phyloP scores from a whole-genome alignment of 2,888 invertebrate genomes.

The Pristionchus maxplancki region DNA sequence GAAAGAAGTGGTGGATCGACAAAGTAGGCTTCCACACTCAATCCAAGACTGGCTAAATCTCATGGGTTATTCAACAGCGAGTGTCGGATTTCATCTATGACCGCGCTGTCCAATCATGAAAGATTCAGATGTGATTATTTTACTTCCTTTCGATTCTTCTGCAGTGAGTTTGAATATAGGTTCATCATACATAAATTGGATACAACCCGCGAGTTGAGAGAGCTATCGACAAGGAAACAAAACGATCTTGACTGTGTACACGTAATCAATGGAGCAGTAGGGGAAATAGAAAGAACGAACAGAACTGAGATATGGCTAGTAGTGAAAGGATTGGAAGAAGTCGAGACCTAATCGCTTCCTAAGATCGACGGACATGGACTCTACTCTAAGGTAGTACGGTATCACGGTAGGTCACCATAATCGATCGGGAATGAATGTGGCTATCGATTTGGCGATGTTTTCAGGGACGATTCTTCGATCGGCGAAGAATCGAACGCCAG shows the following conservation, averaged over 20 bases:
- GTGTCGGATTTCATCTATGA: background rate
- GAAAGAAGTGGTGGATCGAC: too few relatives aligned
- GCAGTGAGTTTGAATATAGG: too few relatives aligned
- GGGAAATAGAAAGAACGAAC: background rate
- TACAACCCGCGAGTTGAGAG: conserved; percentile 29
- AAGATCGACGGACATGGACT: background rate
- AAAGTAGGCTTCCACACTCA: too few relatives aligned
- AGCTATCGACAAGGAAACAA: conserved; percentile 20
- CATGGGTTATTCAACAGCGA: background rate
- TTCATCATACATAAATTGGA: background rate
- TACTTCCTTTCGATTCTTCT: background rate
- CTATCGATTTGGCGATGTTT: background rate
- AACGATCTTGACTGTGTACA: background rate
- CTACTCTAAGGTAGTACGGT: background rate
- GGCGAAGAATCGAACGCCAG: conserved; percentile 48
- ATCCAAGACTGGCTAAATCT: background rate
- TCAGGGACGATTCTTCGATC: conserved; percentile 37
- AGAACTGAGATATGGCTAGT: conserved; percentile 1
- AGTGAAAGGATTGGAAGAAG: background rate
- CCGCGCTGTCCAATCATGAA: background rate
- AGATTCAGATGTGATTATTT: background rate
- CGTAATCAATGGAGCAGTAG: background rate
- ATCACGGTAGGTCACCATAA: conserved; percentile 14
- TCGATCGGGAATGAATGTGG: conserved; percentile 46
- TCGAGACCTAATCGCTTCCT: background rate